A percentile compares a stretch with the other conserved stretches of the same genome.
Conservation (phyloP, 2,797 vertebrate species). For the Salmo trutta region DNA sequence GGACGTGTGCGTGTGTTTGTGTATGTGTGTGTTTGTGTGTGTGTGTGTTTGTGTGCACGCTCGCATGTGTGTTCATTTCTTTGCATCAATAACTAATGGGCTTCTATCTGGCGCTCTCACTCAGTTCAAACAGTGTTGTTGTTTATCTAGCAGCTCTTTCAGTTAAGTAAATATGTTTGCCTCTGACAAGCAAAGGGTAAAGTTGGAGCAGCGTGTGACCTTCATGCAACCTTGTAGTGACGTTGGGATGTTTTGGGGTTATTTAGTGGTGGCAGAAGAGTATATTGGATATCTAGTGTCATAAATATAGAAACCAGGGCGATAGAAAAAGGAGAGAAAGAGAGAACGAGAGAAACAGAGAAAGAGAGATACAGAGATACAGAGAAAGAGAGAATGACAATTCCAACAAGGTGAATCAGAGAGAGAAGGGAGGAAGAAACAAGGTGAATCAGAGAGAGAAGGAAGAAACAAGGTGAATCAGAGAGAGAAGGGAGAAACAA, state of each 20-base stretch:
- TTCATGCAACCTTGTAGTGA: conserved; percentile 63
- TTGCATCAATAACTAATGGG: conserved; percentile 72
- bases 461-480: too few relatives aligned
- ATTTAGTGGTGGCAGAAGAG: conserved; percentile 17
- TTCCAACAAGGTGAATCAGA: neutral
- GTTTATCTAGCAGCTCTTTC: conserved; percentile 43
- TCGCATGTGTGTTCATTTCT: conserved; percentile 25
- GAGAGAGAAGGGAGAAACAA: too few relatives aligned
- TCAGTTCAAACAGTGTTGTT: conserved; percentile 60
- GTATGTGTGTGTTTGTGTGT: too few relatives aligned
- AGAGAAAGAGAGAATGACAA: neutral
- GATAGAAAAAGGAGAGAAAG: neutral
- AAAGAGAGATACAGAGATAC: neutral
- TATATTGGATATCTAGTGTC: conserved; percentile 16
- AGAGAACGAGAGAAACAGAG: neutral
- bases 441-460: too few relatives aligned
- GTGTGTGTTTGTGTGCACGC: neutral
- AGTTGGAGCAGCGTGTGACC: conserved; percentile 35
- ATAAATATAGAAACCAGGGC: conserved; percentile 5
- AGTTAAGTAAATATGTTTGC: conserved; percentile 11
- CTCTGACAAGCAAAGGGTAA: conserved; percentile 8
- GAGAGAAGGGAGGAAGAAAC: too few relatives aligned
- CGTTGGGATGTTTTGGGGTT: conserved; percentile 14
- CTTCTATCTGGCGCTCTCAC: conserved; percentile 41
- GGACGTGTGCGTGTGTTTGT: too few relatives aligned